A percentile compares a stretch with the other conserved stretches of the same genome.
These are phyloP conservation scores for Symphodus melops DNA, from an alignment of 2,113 vertebrate species.

Conservation along the genomic window DNA sequence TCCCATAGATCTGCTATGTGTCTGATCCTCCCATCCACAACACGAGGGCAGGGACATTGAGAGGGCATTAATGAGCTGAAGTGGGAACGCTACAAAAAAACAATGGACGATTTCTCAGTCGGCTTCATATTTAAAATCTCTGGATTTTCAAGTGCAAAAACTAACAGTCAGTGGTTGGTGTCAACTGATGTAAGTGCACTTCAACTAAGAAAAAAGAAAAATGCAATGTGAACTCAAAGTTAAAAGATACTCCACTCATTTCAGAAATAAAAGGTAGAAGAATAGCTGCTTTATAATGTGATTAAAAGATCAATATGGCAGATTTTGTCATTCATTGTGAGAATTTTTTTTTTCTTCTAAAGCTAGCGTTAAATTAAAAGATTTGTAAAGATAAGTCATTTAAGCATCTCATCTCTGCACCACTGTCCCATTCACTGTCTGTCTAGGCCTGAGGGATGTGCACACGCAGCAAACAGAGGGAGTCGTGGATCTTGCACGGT, in stretches of 20 bases:
- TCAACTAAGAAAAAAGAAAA: not conserved
- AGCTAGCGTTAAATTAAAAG: conserved; percentile 1
- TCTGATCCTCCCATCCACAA: conserved; percentile 53
- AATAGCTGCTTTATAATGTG: not conserved
- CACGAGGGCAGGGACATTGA: conserved; percentile 50
- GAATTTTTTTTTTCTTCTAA: too few species aligned
- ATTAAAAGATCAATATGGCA: not conserved
- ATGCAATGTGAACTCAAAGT: not conserved
- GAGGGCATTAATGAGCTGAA: conserved; percentile 54
- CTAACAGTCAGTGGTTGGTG: not conserved
- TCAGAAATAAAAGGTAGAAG: not conserved
- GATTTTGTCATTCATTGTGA: conserved; percentile 3
- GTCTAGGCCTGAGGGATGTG: conserved; percentile 23
- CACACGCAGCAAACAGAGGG: conserved; percentile 2
- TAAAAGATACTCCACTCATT: not conserved
- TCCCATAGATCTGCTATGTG: conserved; percentile 57
- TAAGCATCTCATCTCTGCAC: not conserved
- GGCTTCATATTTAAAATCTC: not conserved
- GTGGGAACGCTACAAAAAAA: conserved; percentile 18
- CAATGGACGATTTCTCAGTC: conserved; percentile 4
- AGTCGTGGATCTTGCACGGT: conserved; percentile 30
- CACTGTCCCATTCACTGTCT: conserved; percentile 9
- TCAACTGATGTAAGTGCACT: not conserved
- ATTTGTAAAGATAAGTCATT: conserved; percentile 29
- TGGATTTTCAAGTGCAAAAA: not conserved